Evolutionary conservation across 2,888 invertebrate species (phyloP), one percentile per base, ranked within the genome.

Genomic region (Clistopyga incitator): DNA sequence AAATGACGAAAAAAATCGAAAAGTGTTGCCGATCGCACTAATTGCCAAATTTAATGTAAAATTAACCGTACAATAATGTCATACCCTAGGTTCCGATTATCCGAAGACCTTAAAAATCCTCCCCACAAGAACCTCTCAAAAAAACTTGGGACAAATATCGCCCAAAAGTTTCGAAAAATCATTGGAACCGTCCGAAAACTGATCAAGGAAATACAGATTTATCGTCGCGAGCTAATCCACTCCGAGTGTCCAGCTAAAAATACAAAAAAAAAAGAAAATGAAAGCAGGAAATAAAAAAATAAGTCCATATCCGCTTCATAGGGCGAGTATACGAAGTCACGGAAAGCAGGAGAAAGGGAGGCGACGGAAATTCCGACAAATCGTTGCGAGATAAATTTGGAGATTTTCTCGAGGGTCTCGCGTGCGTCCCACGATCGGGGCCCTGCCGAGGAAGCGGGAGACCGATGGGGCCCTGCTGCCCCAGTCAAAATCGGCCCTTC

Each of bases 321-420:
- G 74, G 74, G 74, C 64, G 71, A 25, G 10, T 64, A 52, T 23
- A 20, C 11, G 10, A 23, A 11, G 3, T 13, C 8, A 25, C 13
- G 15, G 3, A 56, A 3, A 50, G 47, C 45, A 74, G 75, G 68
- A 20, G 52, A 25, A 54, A 38, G 47, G 25, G 45, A 59, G 52
- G 23, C 38, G 61, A 68, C 65, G 81, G 65, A 78, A 84, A 75
- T 85, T 76, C 87, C 89, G 88, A 90, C 89, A 91, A 92, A 92
- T 91, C 89, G 89, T 61, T 68, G 83, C 81, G 84, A 90, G 91
- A 92, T 92, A 91, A 92, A 92, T 92, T 91, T 91, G 78, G 82
- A 90, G 90, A 91, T 90, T 90, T 85, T 88, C 86, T 82, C 18
- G 38, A 18, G n/a, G 8, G 2, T 10, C 25, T 15, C 29, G 59